Base-by-base conservation (phyloP, 2,888 invertebrate genomes). In the Andrena hattorfiana region DNA sequence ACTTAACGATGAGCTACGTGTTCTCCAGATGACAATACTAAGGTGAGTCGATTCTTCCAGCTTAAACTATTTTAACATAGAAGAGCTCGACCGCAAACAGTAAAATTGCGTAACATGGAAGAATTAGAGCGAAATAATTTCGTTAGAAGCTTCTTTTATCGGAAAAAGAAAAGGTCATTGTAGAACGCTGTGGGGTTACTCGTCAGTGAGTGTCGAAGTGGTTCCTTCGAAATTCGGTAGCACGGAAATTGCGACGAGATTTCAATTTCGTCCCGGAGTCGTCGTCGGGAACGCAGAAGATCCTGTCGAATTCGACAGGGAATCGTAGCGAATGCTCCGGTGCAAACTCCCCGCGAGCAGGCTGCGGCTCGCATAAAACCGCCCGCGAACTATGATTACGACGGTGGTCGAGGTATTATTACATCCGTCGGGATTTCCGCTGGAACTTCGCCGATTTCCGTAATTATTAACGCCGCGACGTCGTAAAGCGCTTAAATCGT, bases 21-120 rank as follows among this genome's bases (percentile, higher is more conserved):
- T 93, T 94, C 89, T 92, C 93, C 89, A 94, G 94, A 94, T 94
- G 94, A 94, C 94, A 92, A 89, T 94, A 90, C 85, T 94, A 94
- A 94, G 93, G 93, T 93, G 87, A 87, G 71, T 77, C 59, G 13
- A 30, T 56, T 35, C 42, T 49, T 66, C 54, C 32, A n/a, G 35
- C 10, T 30, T 4, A 0, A 78, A 66, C 7, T 2, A 26, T n/a
- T 13, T 49, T 30, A 16, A 5, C 42, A 16, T 13, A 16, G 16
- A 16, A 16, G 1, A 16, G 16, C 42, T 42, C 16, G 4, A 42
- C 16, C 16, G 16, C 16, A 5, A 16, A 16, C 42, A 42, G 16
- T n/a, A 1, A 4, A 16, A 16, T 16, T 42, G 1, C 13, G 13
- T 13, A 42, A 13, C 13, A 13, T 4, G 3, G 1, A 42, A 4